phyloP scores from a whole-genome alignment of 1,140 invertebrate genomes.

The Aplysia californica region DNA sequence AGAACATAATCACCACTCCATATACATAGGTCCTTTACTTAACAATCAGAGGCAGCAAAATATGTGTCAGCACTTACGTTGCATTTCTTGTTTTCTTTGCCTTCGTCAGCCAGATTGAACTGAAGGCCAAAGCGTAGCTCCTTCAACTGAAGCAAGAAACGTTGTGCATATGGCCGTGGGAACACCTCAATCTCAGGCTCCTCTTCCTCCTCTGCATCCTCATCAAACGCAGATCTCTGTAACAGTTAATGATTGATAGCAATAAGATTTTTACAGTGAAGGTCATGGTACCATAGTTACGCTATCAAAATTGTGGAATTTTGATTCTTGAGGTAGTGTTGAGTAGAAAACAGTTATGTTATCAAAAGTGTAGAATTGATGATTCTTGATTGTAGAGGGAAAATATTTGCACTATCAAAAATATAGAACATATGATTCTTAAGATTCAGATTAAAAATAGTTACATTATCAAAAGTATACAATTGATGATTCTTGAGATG shows the following conservation, averaged over 20 bases:
- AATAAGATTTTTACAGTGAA: not conserved
- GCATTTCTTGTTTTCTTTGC: constrained; percentile 70
- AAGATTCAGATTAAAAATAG: too few relatives aligned
- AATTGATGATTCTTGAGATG: too few relatives aligned
- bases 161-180: constrained; percentile 86
- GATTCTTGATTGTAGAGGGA: too few relatives aligned
- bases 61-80: constrained; percentile 75
- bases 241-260: not conserved
- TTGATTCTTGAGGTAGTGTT: too few relatives aligned
- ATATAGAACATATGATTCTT: too few relatives aligned
- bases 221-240: constrained; percentile 45
- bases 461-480: too few relatives aligned
- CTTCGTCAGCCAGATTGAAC: constrained; percentile 81
- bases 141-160: constrained; percentile 85
- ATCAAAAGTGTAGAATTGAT: too few relatives aligned
- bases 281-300: too few relatives aligned
- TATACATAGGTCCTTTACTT: too few relatives aligned
- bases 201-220: constrained; percentile 47
- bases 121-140: constrained; percentile 85
- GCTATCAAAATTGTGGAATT: too few relatives aligned
- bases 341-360: not conserved
- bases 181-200: constrained; percentile 73
- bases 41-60: too few relatives aligned
- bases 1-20: not conserved
- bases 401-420: too few relatives aligned